These are phyloP conservation scores for Chaenodraco wilsoni DNA, from an alignment of 2,797 vertebrate genomes.

Conservation along the genomic window DNA sequence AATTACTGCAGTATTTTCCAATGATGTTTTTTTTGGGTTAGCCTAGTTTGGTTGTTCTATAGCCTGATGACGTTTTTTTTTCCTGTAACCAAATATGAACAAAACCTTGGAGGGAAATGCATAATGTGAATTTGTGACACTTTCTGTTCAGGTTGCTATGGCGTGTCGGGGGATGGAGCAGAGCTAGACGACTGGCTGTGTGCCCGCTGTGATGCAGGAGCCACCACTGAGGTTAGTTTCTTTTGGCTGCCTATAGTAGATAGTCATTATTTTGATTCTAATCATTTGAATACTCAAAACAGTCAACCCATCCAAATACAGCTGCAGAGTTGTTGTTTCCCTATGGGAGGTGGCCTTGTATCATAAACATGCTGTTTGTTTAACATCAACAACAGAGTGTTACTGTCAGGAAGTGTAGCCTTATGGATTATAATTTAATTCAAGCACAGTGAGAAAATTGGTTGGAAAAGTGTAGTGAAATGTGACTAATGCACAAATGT, in stretches of 20 bases:
- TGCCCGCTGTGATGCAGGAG: slow-evolving; percentile 92
- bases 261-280: background rate
- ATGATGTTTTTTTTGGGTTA: background rate
- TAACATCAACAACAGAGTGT: background rate
- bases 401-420: background rate
- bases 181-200: slow-evolving; percentile 91
- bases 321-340: background rate
- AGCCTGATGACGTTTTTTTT: background rate
- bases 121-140: background rate
- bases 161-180: slow-evolving; percentile 86
- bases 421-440: background rate
- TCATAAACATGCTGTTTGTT: too few relatives aligned
- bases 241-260: background rate
- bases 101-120: background rate
- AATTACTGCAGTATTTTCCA: background rate
- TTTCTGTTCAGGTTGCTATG: slow-evolving; percentile 90
- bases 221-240: slow-evolving; percentile 89
- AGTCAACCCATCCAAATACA: background rate
- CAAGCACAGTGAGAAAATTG: background rate
- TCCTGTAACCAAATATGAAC: background rate
- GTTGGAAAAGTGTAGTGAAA: background rate
- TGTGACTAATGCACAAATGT: background rate
- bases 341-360: background rate
- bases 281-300: background rate
- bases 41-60: background rate